Conservation (phyloP, 2,888 invertebrate genomes). For the Trypoxylon attenuatum region DNA sequence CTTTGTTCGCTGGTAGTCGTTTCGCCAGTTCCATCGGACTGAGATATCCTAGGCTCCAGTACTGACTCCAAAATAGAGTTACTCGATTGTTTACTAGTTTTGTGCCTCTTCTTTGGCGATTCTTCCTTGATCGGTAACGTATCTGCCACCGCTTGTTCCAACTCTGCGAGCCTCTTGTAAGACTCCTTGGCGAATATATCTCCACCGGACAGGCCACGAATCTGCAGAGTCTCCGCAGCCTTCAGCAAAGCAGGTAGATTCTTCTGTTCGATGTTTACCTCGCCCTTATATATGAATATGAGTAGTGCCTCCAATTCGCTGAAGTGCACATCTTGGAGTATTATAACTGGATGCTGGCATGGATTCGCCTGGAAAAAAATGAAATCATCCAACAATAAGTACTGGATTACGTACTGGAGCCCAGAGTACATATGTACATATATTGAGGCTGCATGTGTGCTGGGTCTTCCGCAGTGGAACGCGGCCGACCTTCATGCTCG, state of each 20-base stretch:
- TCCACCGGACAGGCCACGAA: constrained; percentile 82
- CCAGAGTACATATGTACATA: no score
- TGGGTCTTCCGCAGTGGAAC: no score
- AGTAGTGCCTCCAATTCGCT: constrained; percentile 80
- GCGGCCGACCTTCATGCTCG: no score
- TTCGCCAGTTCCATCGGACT: constrained; percentile 56
- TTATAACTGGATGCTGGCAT: constrained; percentile 84
- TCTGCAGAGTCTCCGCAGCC: constrained; percentile 82
- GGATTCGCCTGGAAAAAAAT: constrained; percentile 81
- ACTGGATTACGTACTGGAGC: no score
- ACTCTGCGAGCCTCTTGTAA: constrained; percentile 63
- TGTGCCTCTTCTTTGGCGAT: constrained; percentile 63
- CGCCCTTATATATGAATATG: constrained; percentile 85
- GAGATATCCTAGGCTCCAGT: constrained; percentile 56
- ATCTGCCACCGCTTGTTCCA: constrained; percentile 56
- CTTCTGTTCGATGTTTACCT: constrained; percentile 84
- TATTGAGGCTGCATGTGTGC: no score
- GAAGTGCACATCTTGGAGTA: constrained; percentile 83
- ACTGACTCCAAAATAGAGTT: constrained; percentile 67
- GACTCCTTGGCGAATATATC: constrained; percentile 75
- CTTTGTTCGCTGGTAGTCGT: constrained; percentile 58
- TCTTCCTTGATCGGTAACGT: constrained; percentile 51
- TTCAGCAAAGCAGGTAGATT: constrained; percentile 81
- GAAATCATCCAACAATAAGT: no score
- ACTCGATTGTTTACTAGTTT: constrained; percentile 54